Evolutionary conservation across 2,888 invertebrate genomes (phyloP), one percentile per base, ranked within the genome.

Genomic region (Drosophila birchii): DNA sequence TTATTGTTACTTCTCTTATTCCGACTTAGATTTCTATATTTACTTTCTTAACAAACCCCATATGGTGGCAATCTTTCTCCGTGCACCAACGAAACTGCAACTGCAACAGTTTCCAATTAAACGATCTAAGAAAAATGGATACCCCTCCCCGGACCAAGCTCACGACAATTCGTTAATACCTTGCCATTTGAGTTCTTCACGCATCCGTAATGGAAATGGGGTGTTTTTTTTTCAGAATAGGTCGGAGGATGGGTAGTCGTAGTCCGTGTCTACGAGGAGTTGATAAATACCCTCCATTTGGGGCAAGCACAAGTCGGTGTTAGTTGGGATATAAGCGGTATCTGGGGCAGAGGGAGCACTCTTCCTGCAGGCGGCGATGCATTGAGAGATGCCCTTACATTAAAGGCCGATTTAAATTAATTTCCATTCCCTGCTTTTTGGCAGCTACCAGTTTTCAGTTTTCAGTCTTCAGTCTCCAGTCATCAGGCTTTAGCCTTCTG

Each of bases 321-420:
- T 89, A 88, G 87, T 81, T 86, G 75, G 77, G 55, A 53, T 56
- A 71, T 58, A 70, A 73, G 73, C 78, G 77, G 76, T 83, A 84
- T 88, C 61, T 86, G 87, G 87, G 86, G 79, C 85, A 86, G 78
- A 72, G 53, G 38, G 18, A 61, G 32, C 26, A n/a, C 60, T 61
- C 41, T 5, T 23, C 23, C 41, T 70, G 75, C 57, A 59, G 56
- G 70, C 74, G 86, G 76, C 78, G 75, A 64, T 79, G 81, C 79
- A 84, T 89, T 92, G 91, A 91, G 90, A 90, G 88, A 92, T 92
- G 90, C 86, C 91, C 91, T 90, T 90, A 90, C 91, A 92, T 92
- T 91, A 92, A 91, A 91, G 90, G 87, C 82, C 91, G 90, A 92
- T 92, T 92, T 92, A 91, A 92, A 91, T 90, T 90, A 92, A 92